Evolutionary conservation across 2,888 invertebrate species (phyloP).

Genomic region (Drosophila borborema): DNA sequence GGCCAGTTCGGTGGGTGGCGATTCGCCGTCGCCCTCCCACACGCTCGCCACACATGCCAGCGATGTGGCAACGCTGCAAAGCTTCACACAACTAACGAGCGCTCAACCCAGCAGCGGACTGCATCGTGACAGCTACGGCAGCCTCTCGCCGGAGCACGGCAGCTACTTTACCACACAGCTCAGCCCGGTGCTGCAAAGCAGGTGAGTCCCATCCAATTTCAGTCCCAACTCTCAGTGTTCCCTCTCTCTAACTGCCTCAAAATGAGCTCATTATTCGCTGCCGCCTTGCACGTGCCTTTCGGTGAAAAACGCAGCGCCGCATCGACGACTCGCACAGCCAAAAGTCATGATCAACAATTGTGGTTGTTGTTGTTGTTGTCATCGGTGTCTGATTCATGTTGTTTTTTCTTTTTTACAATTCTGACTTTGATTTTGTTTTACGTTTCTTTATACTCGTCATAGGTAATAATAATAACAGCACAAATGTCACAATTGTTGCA

Average conservation of each 20-base stretch:
- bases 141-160: constrained; percentile 80
- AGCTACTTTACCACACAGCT: constrained; percentile 78
- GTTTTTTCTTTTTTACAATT: constrained; percentile 22
- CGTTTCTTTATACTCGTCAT: constrained; percentile 43
- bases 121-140: constrained; percentile 81
- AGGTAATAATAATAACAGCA: constrained; percentile 38
- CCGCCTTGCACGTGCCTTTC: constrained; percentile 71
- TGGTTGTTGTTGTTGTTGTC: constrained; percentile 25
- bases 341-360: constrained; percentile 72
- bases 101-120: constrained; percentile 62
- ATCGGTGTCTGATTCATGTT: constrained; percentile 67
- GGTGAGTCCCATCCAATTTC: constrained; percentile 72
- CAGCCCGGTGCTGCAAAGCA: constrained; percentile 78
- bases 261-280: constrained; percentile 67
- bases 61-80: constrained; percentile 80
- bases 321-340: constrained; percentile 63
- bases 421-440: constrained; percentile 52
- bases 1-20: constrained; percentile 82
- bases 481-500: constrained; percentile 64
- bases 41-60: constrained; percentile 64
- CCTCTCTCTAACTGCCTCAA: background rate
- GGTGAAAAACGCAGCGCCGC: constrained; percentile 55
- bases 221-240: background rate
- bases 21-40: constrained; percentile 82
- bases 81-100: constrained; percentile 84